Evolutionary conservation across 1,140 invertebrate genomes (phyloP).

Genomic region (Drosophila leontia): DNA sequence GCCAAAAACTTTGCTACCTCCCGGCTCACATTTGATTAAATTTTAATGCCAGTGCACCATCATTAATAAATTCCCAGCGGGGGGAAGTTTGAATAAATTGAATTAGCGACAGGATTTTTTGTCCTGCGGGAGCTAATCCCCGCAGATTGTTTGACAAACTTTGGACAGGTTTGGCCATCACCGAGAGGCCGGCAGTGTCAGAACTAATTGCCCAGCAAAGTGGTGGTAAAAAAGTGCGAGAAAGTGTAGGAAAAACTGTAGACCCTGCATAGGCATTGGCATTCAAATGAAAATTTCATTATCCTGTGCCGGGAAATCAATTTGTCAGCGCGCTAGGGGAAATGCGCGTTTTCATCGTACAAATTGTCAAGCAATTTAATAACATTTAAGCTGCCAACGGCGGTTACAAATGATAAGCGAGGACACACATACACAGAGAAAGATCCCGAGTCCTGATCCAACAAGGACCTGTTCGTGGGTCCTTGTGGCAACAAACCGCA

Average conservation of each 20-base stretch:
- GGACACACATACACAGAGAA: conserved; percentile 7
- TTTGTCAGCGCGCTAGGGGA: conserved; percentile 56
- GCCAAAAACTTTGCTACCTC: conserved; percentile 45
- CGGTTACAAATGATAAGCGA: conserved; percentile 54
- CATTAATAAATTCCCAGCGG: conserved; percentile 74
- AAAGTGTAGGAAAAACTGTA: neutral
- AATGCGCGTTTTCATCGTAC: conserved; percentile 50
- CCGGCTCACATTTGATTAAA: conserved; percentile 71
- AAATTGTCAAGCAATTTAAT: conserved; percentile 80
- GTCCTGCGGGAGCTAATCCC: conserved; percentile 46
- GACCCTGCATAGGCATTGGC: conserved; percentile 27
- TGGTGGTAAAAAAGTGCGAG: conserved; percentile 22
- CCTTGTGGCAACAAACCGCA: conserved; percentile 65
- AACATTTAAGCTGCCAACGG: conserved; percentile 72
- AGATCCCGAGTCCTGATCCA: neutral
- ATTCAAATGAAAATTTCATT: conserved; percentile 66
- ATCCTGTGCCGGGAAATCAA: conserved; percentile 60
- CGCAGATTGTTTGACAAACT: conserved; percentile 61
- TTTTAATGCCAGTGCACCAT: conserved; percentile 73
- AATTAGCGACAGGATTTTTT: conserved; percentile 56
- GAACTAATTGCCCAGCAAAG: conserved; percentile 61
- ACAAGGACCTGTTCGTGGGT: conserved; percentile 36
- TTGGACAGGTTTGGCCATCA: conserved; percentile 54
- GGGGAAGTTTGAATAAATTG: conserved; percentile 60
- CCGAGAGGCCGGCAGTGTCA: conserved; percentile 32